Conservation (phyloP, 2,888 invertebrate species). For the Helleia helle region DNA sequence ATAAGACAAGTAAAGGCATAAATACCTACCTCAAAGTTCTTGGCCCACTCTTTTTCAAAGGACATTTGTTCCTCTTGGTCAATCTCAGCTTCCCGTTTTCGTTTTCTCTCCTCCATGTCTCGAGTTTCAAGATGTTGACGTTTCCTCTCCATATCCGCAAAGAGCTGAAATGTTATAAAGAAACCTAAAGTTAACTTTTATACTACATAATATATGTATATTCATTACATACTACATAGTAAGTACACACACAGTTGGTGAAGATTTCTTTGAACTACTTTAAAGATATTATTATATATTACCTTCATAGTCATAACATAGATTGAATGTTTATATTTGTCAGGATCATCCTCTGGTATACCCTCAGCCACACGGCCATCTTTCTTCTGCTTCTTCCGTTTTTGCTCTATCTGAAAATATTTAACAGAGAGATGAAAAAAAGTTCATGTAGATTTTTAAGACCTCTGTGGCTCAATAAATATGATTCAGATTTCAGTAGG, state of each 20-base stretch:
- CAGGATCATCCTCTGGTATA: slow-evolving; percentile 91
- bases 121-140: slow-evolving; percentile 89
- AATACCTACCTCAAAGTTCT: slow-evolving; percentile 91
- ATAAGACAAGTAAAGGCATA: too few species aligned
- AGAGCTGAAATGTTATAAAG: slow-evolving; percentile 59
- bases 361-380: slow-evolving; percentile 83
- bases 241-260: too few species aligned
- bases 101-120: slow-evolving; percentile 93
- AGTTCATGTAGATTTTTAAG: too few species aligned
- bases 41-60: slow-evolving; percentile 96
- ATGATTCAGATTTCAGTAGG: too few species aligned
- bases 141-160: slow-evolving; percentile 97
- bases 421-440: neutral
- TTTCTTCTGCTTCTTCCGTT: slow-evolving; percentile 94
- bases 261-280: too few species aligned
- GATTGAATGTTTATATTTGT: slow-evolving; percentile 91
- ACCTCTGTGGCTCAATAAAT: too few species aligned
- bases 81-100: slow-evolving; percentile 94
- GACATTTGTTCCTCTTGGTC: slow-evolving; percentile 93
- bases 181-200: neutral
- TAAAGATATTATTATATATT: too few species aligned
- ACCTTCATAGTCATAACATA: slow-evolving; percentile 99
- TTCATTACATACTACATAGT: too few species aligned
- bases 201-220: too few species aligned
- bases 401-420: slow-evolving; percentile 86